phyloP scores from a whole-genome alignment of 2,797 vertebrate genomes.

The Melanotaenia parkinsoni region DNA sequence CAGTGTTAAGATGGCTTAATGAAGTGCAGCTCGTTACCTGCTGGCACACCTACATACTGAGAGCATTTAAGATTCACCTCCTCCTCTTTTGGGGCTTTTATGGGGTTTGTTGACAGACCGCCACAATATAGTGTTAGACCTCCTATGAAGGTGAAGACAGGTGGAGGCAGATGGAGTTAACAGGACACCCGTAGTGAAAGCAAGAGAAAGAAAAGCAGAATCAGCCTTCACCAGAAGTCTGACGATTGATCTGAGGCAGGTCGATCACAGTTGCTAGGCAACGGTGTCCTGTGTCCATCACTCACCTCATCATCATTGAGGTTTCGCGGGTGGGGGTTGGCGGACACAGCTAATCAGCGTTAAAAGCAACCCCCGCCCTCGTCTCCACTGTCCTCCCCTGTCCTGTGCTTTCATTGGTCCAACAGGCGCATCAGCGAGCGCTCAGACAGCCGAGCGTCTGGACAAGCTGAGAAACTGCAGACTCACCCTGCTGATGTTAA shows the following conservation, averaged over 20 bases:
- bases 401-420: constrained; percentile 44
- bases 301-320: constrained; percentile 53
- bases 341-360: constrained; percentile 79
- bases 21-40: not conserved
- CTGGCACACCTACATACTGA: not conserved
- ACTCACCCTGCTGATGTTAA: constrained; percentile 38
- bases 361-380: constrained; percentile 75
- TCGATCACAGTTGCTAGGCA: constrained; percentile 77
- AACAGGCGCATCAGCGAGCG: constrained; percentile 48
- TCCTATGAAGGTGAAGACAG: constrained; percentile 29
- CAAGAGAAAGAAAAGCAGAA: constrained; percentile 49
- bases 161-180: constrained; percentile 35
- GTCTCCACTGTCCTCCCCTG: constrained; percentile 16
- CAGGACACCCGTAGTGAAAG: constrained; percentile 57
- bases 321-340: constrained; percentile 35
- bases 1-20: not conserved
- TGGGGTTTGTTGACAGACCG: not conserved
- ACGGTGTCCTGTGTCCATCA: constrained; percentile 65
- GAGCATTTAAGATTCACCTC: not conserved
- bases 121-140: not conserved
- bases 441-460: no score
- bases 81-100: not conserved
- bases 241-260: constrained; percentile 68
- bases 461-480: constrained; percentile 14
- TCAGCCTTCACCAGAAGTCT: constrained; percentile 57